Evolutionary conservation across 2,797 vertebrate genomes (phyloP).

Genomic region (Chelon labrosus): DNA sequence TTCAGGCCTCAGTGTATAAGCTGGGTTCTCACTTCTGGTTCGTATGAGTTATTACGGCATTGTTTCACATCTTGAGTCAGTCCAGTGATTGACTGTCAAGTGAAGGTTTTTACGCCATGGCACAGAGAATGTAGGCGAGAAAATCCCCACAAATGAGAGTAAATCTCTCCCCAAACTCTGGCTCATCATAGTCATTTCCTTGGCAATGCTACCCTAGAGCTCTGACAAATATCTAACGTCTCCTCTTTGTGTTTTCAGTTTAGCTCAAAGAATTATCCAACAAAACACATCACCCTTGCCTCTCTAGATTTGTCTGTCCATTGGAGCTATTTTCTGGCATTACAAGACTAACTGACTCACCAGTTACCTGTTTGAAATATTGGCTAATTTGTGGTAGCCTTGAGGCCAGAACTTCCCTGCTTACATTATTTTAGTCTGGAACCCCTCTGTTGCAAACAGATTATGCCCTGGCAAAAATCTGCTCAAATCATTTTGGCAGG

Average conservation of each 20-base stretch:
- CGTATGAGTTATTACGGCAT: background rate
- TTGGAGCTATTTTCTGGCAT: background rate
- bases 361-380: background rate
- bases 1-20: background rate
- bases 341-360: background rate
- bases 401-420: no score
- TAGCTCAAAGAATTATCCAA: background rate
- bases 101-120: conserved; percentile 13
- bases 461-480: no score
- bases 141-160: background rate
- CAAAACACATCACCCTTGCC: background rate
- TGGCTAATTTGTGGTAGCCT: background rate
- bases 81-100: background rate
- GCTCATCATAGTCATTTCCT: conserved; percentile 4
- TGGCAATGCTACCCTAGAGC: conserved; percentile 3
- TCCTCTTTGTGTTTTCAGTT: background rate
- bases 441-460: no score
- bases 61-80: conserved; percentile 18
- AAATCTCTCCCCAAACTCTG: conserved; percentile 7
- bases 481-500: no score
- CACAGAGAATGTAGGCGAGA: background rate
- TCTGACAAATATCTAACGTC: background rate
- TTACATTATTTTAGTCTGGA: no score
- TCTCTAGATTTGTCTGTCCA: background rate
- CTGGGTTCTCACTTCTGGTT: background rate